Percentiles rank a stretch among this genome's conserved stretches.
These are phyloP conservation scores for Hecatera dysodea DNA, from an alignment of 2,888 invertebrate species.

Conservation along the genomic window DNA sequence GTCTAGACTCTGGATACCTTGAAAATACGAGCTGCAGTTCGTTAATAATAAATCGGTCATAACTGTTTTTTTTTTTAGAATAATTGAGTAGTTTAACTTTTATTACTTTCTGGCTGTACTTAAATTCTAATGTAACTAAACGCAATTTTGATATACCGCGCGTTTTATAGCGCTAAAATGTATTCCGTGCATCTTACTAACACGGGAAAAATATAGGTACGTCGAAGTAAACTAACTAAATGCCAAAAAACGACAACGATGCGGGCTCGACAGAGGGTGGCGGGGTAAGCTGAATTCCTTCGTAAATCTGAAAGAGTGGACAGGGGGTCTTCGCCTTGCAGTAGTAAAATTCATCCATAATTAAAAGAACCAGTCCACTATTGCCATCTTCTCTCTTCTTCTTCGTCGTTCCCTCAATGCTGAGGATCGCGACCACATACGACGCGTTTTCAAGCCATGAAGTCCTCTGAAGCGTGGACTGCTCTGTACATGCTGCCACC, in stretches of 20 bases:
- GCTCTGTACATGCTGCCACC: too few relatives aligned
- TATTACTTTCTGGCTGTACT: neutral
- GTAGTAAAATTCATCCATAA: neutral
- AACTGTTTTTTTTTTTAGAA: neutral
- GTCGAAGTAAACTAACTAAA: too few relatives aligned
- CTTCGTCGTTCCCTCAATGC: too few relatives aligned
- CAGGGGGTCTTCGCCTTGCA: neutral
- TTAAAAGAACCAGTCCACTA: neutral
- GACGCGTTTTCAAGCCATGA: too few relatives aligned
- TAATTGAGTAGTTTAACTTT: neutral
- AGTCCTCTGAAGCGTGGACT: too few relatives aligned
- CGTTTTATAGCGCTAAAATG: neutral
- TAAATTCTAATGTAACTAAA: too few relatives aligned
- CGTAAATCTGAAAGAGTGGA: neutral
- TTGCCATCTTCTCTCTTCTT: too few relatives aligned
- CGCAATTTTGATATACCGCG: too few relatives aligned
- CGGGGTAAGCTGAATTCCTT: neutral
- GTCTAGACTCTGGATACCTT: neutral
- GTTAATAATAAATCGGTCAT: too few relatives aligned
- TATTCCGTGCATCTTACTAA: neutral
- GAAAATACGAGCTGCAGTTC: neutral
- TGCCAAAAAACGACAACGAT: too few relatives aligned
- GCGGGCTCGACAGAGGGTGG: neutral
- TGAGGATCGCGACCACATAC: too few relatives aligned
- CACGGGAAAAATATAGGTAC: too few relatives aligned